Percentiles rank a stretch among this genome's conserved stretches.
These are phyloP conservation scores for Amphiura filiformis DNA, from an alignment of 35 echinoderm and acorn worm species.

Conservation along the genomic window DNA sequence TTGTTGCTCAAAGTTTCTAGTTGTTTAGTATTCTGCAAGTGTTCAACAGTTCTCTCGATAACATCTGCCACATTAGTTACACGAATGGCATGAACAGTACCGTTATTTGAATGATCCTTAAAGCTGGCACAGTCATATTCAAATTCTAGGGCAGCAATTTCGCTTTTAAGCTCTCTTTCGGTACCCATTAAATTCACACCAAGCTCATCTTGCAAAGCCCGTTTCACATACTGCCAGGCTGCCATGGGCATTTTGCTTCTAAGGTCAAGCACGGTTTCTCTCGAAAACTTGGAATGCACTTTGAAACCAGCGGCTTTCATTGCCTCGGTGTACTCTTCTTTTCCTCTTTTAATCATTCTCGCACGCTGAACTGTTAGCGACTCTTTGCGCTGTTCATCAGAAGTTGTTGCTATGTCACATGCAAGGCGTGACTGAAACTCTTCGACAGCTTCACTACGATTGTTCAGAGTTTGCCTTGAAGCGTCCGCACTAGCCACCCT, in stretches of 20 bases:
- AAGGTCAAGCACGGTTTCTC: background rate
- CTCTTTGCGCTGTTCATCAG: background rate
- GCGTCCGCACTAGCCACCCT: background rate
- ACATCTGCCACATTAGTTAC: background rate
- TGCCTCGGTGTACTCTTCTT: background rate
- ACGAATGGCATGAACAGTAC: no score
- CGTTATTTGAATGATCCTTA: background rate
- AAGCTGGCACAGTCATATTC: conserved; percentile 22
- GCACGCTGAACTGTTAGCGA: background rate
- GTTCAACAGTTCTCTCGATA: background rate
- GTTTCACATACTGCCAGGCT: background rate
- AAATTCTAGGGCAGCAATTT: background rate
- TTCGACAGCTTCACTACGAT: no score
- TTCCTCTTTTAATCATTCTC: background rate
- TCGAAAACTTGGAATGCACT: background rate
- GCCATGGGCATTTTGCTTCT: conserved; percentile 4
- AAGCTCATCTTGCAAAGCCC: background rate
- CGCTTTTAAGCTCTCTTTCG: background rate
- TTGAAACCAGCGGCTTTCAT: conserved; percentile 14
- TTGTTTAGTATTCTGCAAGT: background rate
- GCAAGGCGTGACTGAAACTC: background rate
- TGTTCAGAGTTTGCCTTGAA: background rate
- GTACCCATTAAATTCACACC: conserved; percentile 15
- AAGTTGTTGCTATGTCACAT: no score
- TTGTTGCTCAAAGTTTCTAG: background rate